Evolutionary conservation across 1,140 invertebrate species (phyloP).

Genomic region (Drosophila novamexicana): DNA sequence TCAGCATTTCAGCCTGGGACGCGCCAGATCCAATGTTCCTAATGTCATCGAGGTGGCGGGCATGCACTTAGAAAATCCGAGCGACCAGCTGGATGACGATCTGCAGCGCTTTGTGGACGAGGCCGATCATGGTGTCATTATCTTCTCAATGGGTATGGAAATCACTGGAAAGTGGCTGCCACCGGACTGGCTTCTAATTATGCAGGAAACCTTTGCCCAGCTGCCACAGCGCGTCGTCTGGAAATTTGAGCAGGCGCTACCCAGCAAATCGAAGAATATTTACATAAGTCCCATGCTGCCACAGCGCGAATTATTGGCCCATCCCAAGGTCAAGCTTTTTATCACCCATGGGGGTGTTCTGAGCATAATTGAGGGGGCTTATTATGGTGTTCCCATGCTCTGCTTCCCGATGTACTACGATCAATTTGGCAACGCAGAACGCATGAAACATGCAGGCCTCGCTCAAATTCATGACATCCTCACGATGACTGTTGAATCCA

Average conservation of each 20-base stretch:
- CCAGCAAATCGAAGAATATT: conserved; percentile 86
- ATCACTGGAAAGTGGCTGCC: conserved; percentile 85
- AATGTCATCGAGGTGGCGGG: conserved; percentile 85
- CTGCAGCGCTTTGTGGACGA: conserved; percentile 86
- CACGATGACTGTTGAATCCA: conserved; percentile 10
- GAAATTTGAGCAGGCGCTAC: conserved; percentile 84
- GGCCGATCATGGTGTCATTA: conserved; percentile 86
- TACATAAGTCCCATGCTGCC: conserved; percentile 86
- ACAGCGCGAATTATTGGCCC: conserved; percentile 85
- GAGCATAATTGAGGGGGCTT: conserved; percentile 84
- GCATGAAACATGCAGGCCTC: conserved; percentile 85
- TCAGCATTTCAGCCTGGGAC: conserved; percentile 73
- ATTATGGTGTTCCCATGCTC: conserved; percentile 52
- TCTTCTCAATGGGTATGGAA: conserved; percentile 87
- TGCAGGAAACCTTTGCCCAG: conserved; percentile 32
- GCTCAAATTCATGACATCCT: conserved; percentile 51
- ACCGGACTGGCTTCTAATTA: conserved; percentile 67
- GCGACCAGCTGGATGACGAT: conserved; percentile 54
- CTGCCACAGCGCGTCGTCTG: conserved; percentile 85
- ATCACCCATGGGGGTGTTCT: conserved; percentile 86
- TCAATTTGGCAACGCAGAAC: conserved; percentile 57
- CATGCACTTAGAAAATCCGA: conserved; percentile 85
- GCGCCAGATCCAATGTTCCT: conserved; percentile 70
- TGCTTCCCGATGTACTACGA: conserved; percentile 60
- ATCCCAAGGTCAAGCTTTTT: conserved; percentile 85